Base-by-base conservation (phyloP, 2,113 vertebrate species). In the Dipodomys spectabilis region DNA sequence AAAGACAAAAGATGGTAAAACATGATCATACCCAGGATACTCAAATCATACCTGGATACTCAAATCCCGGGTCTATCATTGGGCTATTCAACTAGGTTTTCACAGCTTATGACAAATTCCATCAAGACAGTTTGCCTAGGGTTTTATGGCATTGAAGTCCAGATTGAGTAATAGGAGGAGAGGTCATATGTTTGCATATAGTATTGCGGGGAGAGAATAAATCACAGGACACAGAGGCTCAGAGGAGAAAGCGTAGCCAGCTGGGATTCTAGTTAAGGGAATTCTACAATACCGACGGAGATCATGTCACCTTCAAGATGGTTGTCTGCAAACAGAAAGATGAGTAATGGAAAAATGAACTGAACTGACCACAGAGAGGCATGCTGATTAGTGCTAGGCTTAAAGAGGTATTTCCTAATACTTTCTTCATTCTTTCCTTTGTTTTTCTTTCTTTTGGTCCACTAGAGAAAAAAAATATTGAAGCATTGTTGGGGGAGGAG, bases 1-100 rank as follows among this genome's bases (percentile, higher is more conserved):
- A 83, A 82, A 57, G 28, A 72, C 68, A 62, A 49, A 80, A 80
- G 44, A n/a, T n/a, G 60, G 7, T 81, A 86, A 93, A 77, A 53
- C 81, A 72, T 15, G 22, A 75, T 44, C 49, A 19, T 22, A 53
- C 57, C 30, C 84, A 84, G 75, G 80, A 11, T 28, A 20, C 23
- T 22, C 75, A 65, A 69, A 18, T 4, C 5, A n/a, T n/a, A n/a
- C n/a, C 64, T 13, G 22, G 9, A 11, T 28, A 20, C 23, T 22
- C 75, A 65, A 69, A 18, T 4, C 5, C 32, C 4, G 45, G 64
- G 28, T 80, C 22, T 68, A 1, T 35, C 68, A 25, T 32, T 82
- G 68, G 69, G 20, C 39, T 18, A 44, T 82, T 83, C 65, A 53
- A 30, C 68, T 81, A 10, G 22, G 23, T 53, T 64, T 81, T 5